phyloP scores from a whole-genome alignment of 2,113 vertebrate genomes.

The Laticauda colubrina region DNA sequence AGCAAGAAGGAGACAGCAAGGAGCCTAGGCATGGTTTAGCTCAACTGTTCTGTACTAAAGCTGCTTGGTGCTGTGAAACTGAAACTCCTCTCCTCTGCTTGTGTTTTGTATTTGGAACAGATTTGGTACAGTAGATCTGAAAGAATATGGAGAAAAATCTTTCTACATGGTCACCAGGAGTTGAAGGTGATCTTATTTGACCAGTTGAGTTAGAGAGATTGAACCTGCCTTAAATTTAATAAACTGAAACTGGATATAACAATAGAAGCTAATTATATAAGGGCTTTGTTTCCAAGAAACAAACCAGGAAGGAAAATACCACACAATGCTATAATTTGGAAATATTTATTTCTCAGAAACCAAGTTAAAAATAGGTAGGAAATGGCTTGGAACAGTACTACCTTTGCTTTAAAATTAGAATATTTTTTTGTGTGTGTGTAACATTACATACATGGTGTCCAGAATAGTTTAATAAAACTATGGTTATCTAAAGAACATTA shows the following conservation, averaged over 20 bases:
- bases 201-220: not conserved
- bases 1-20: too few relatives aligned
- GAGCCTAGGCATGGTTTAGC: too few relatives aligned
- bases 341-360: not conserved
- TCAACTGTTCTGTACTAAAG: too few relatives aligned
- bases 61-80: too few relatives aligned
- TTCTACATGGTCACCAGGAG: too few relatives aligned
- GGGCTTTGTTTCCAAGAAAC: conserved; percentile 13
- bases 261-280: not conserved
- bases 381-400: not conserved
- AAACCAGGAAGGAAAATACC: conserved; percentile 2
- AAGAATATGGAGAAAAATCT: too few relatives aligned
- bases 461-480: not conserved
- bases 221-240: not conserved
- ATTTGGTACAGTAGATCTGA: too few relatives aligned
- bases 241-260: not conserved
- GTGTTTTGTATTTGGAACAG: too few relatives aligned
- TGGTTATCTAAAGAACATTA: not conserved
- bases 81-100: too few relatives aligned
- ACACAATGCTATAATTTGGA: not conserved
- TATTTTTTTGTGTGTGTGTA: not conserved
- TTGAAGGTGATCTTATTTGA: not conserved
- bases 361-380: not conserved
- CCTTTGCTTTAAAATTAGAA: not conserved
- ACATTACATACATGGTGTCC: not conserved